Conservation (phyloP, 2,797 vertebrate species). For the Lateolabrax maculatus region DNA sequence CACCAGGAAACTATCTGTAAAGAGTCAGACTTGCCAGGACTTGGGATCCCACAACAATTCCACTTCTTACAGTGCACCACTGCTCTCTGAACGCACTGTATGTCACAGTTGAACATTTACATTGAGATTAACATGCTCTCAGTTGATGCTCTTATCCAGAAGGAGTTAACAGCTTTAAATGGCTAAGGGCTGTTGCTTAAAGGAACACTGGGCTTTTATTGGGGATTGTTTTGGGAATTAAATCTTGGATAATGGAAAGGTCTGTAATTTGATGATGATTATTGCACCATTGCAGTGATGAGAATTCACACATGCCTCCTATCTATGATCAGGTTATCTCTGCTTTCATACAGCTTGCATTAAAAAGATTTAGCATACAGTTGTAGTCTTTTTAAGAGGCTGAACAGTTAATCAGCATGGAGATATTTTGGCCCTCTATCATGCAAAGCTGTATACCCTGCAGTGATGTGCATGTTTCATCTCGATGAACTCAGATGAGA, state of each 20-base stretch:
- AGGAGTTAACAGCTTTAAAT: slow-evolving; percentile 33
- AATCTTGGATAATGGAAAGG: slow-evolving; percentile 5
- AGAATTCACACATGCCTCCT: slow-evolving; percentile 7
- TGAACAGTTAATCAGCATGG: slow-evolving; percentile 17
- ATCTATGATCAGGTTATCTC: slow-evolving; percentile 15
- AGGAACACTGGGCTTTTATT: slow-evolving; percentile 16
- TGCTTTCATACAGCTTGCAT: slow-evolving; percentile 23
- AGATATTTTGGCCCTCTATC: slow-evolving; percentile 29
- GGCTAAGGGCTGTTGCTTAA: slow-evolving; percentile 8
- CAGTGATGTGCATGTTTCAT: slow-evolving; percentile 35
- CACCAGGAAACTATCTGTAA: slow-evolving; percentile 82
- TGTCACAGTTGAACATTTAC: slow-evolving; percentile 47
- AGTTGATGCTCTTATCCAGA: slow-evolving; percentile 34
- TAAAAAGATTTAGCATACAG: slow-evolving; percentile 17
- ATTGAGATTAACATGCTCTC: slow-evolving; percentile 38
- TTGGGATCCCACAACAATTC: slow-evolving; percentile 78
- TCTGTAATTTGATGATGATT: slow-evolving; percentile 24
- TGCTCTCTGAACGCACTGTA: slow-evolving; percentile 77
- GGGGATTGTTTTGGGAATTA: slow-evolving; percentile 13
- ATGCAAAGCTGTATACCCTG: slow-evolving; percentile 14
- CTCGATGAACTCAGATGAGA: slow-evolving; percentile 47
- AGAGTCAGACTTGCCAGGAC: slow-evolving; percentile 88
- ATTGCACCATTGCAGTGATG: slow-evolving; percentile 10
- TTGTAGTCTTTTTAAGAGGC: slow-evolving; percentile 29
- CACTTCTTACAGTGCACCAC: slow-evolving; percentile 53